Percentiles rank a stretch among this genome's conserved stretches.
These are phyloP conservation scores for Brachypteracias leptosomus DNA, from an alignment of 2,113 vertebrate genomes.

Conservation along the genomic window DNA sequence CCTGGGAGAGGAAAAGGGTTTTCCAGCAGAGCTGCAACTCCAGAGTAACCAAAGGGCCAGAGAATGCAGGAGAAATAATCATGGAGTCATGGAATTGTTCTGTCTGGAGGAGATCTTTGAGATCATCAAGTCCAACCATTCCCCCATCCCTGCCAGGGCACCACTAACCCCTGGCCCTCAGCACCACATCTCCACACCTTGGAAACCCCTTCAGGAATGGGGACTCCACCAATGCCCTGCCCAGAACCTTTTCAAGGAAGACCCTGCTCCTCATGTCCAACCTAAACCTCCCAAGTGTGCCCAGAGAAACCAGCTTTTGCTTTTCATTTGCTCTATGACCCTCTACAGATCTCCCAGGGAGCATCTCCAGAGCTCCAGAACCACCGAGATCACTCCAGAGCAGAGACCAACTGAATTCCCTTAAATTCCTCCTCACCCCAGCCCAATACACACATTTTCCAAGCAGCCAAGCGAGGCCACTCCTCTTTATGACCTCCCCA, in stretches of 20 bases:
- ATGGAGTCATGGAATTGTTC: no score
- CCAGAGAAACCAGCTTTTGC: accelerated
- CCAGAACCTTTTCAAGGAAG: no score
- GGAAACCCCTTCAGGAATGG: no score
- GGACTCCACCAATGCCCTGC: no score
- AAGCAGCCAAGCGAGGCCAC: background rate
- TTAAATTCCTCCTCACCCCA: background rate
- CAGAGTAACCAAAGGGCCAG: background rate
- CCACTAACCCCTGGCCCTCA: no score
- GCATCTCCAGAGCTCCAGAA: background rate
- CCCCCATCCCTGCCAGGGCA: no score
- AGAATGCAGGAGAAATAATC: background rate
- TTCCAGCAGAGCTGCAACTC: background rate
- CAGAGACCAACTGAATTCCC: background rate
- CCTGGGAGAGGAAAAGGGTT: background rate
- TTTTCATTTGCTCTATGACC: accelerated
- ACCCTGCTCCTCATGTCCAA: no score
- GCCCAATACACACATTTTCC: background rate
- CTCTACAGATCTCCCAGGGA: background rate
- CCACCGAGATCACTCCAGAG: accelerated
- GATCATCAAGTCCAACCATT: no score
- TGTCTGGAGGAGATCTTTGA: no score
- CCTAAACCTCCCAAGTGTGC: accelerated
- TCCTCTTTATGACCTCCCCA: constrained; percentile 43
- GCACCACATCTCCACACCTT: no score